Conservation (phyloP, 2,113 vertebrate species). For the Tichodroma muraria region DNA sequence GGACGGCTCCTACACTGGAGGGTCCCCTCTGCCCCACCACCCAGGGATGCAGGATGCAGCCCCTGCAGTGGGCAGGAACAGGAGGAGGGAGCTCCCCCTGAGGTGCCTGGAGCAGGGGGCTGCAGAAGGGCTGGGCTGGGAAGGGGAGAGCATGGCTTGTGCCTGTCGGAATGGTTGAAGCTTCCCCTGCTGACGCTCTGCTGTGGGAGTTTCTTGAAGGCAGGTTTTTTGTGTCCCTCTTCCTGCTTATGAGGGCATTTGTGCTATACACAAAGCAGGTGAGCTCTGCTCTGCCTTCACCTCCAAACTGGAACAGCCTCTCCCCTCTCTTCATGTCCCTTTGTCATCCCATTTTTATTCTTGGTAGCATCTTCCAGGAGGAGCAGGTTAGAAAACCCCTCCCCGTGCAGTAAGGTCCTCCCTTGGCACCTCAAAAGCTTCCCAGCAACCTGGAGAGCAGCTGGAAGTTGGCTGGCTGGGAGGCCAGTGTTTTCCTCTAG, state of each 20-base stretch:
- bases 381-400: neutral
- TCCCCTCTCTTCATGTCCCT: neutral
- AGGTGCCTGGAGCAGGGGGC: neutral
- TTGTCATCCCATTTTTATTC: neutral
- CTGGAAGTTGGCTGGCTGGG: neutral
- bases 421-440: neutral
- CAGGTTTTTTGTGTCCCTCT: neutral
- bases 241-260: neutral
- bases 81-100: neutral
- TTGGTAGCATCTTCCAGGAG: neutral
- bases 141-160: neutral
- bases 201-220: neutral
- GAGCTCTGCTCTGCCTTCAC: neutral
- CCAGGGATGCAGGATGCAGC: accelerated
- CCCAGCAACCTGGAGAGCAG: neutral
- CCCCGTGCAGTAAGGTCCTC: neutral
- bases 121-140: neutral
- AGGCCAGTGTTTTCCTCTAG: neutral
- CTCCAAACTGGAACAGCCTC: neutral
- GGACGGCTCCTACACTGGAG: accelerated
- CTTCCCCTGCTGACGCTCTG: neutral
- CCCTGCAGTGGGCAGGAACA: neutral
- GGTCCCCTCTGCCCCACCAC: neutral
- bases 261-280: neutral
- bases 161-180: accelerated